phyloP scores from a whole-genome alignment of 2,888 invertebrate genomes.

The Folsomia manolachei region DNA sequence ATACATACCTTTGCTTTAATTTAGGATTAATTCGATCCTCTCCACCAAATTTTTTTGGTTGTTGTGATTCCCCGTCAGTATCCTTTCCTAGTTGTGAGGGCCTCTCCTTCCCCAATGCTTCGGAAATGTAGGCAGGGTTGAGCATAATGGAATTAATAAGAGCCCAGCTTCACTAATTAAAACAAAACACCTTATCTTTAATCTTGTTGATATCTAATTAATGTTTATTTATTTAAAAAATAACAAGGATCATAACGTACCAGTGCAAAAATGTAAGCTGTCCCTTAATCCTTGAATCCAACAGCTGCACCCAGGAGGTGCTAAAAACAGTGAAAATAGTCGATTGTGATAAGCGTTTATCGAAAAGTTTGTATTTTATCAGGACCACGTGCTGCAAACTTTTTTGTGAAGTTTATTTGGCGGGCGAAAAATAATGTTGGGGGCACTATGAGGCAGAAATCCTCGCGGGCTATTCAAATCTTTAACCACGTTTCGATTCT shows the following conservation, averaged over 20 bases:
- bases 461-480: background rate
- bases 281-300: too few species aligned
- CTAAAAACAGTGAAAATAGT: too few species aligned
- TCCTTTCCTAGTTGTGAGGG: background rate
- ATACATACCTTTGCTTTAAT: constrained; percentile 45
- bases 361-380: background rate
- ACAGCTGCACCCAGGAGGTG: too few species aligned
- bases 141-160: too few species aligned
- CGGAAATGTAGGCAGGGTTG: background rate
- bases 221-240: too few species aligned
- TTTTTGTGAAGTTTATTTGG: background rate
- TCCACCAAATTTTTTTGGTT: constrained; percentile 17
- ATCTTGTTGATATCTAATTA: too few species aligned
- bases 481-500: background rate
- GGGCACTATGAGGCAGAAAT: background rate
- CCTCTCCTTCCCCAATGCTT: background rate
- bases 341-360: too few species aligned
- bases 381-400: background rate
- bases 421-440: background rate
- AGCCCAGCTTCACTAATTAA: too few species aligned
- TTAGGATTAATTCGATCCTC: constrained; percentile 44
- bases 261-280: too few species aligned
- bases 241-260: too few species aligned
- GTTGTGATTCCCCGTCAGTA: constrained; percentile 6
- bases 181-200: too few species aligned